A percentile compares a stretch with the other conserved stretches of the same genome.
Conservation (phyloP, 2,797 vertebrate genomes). For the Vireo griseus region DNA sequence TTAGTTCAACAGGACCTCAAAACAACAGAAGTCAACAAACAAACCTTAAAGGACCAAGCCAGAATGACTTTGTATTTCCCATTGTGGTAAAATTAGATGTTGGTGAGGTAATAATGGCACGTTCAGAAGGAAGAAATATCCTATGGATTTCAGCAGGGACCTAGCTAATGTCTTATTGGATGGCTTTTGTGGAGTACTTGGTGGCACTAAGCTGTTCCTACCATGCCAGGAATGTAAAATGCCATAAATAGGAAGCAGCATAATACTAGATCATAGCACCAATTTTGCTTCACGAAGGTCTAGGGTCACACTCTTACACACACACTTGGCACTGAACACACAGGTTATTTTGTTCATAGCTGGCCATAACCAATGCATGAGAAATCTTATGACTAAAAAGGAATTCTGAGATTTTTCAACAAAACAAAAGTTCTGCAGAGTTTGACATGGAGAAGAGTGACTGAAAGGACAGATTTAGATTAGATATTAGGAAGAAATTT, state of each 20-base stretch:
- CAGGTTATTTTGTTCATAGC: not conserved
- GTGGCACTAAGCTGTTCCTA: not conserved
- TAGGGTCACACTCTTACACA: not conserved
- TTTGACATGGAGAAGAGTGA: not conserved
- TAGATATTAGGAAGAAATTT: not conserved
- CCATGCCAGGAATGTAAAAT: not conserved
- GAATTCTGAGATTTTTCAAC: not conserved
- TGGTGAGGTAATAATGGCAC: not conserved
- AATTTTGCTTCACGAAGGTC: not conserved
- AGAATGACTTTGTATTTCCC: not conserved
- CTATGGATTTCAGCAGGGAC: not conserved
- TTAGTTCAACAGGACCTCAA: not conserved
- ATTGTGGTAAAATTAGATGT: not conserved
- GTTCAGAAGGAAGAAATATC: not conserved
- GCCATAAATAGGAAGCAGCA: not conserved
- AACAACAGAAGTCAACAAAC: not conserved
- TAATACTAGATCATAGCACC: not conserved
- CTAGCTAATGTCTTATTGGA: not conserved
- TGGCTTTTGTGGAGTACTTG: not conserved
- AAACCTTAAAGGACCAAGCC: not conserved
- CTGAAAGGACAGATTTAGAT: fast-evolving
- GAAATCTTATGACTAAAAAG: not conserved
- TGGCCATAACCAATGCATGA: fast-evolving
- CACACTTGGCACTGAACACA: fast-evolving
- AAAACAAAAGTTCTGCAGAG: not conserved